Percentiles rank a stretch among this genome's conserved stretches.
These are phyloP conservation scores for Myzus persicae DNA, from an alignment of 1,140 invertebrate species.

Conservation along the genomic window DNA sequence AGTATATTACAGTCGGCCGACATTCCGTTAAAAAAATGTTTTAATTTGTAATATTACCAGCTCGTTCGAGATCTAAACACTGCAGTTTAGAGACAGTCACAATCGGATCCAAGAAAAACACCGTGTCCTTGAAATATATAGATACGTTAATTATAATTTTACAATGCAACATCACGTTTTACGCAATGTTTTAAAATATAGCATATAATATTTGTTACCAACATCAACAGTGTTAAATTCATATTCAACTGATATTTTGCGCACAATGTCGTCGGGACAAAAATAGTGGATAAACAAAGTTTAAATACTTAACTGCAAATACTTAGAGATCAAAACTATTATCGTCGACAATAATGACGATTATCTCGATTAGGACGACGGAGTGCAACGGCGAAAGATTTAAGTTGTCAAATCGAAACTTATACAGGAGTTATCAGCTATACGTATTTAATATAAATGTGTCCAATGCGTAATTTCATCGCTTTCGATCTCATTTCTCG, in stretches of 20 bases:
- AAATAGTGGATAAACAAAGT: background rate
- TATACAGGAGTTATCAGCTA: background rate
- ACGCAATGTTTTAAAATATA: background rate
- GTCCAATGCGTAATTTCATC: background rate
- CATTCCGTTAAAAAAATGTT: background rate
- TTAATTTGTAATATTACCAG: background rate
- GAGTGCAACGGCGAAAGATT: background rate
- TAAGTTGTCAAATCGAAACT: background rate
- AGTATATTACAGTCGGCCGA: too few species aligned
- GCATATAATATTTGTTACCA: background rate
- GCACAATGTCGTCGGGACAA: background rate
- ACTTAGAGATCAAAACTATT: background rate
- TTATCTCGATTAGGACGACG: background rate
- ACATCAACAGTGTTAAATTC: background rate
- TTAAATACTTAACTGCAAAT: background rate
- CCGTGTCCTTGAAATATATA: conserved; percentile 19
- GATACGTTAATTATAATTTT: background rate
- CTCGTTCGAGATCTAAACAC: background rate
- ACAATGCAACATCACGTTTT: conserved; percentile 14
- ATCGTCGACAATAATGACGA: background rate
- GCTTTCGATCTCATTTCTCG: background rate
- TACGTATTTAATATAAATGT: background rate
- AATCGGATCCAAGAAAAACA: background rate
- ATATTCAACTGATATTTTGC: background rate
- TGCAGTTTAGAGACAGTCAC: too few species aligned